Base-by-base conservation (phyloP, 2,797 vertebrate genomes). In the Alauda arvensis region DNA sequence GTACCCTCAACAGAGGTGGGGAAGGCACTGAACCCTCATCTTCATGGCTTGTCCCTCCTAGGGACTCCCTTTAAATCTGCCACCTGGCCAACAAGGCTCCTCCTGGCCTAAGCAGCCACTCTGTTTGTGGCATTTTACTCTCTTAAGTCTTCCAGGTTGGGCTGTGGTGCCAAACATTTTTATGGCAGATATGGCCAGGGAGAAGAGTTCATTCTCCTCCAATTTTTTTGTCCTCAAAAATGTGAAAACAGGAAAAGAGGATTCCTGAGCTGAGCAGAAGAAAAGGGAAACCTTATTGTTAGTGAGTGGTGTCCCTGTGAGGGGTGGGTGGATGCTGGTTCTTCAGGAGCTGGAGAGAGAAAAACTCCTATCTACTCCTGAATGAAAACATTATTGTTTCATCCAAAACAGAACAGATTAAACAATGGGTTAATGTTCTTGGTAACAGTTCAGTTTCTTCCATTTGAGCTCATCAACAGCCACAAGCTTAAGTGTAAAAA, bases 241-340 rank as follows among this genome's bases (percentile, higher is more conserved):
- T 8, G 52, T 53, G 65, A 82, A 92, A 90, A 90, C 52, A 69
- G 89, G 92, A 91, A 91, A 89, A 95, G 68, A 55, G 68, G 71
- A 79, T 28, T 87, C 37, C 83, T 70, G 67, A 90, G 69, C 74
- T 68, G 55, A 82, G 77, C 72, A 89, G 62, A 55, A 83, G 77
- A 61, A 87, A 92, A 87, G 71, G 71, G 68, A 92, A 92, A 84
- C 28, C 59, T 88, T 82, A 71, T 57, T 89, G 55, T 87, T 84
- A 68, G 53, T 2, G 1, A 61, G 21, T 34, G 55, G 43, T 77
- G 60, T 59, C 62, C 68, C 59, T 55, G 31, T 31, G 59, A 92
- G 43, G 17, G 23, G 37, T 86, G 20, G 8, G 34, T 51, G 53
- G 56, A 43, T 85, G 69, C 56, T 60, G 18, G 34, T 53, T 59